phyloP scores from a whole-genome alignment of 2,888 invertebrate species.

The Hybos culiciformis region DNA sequence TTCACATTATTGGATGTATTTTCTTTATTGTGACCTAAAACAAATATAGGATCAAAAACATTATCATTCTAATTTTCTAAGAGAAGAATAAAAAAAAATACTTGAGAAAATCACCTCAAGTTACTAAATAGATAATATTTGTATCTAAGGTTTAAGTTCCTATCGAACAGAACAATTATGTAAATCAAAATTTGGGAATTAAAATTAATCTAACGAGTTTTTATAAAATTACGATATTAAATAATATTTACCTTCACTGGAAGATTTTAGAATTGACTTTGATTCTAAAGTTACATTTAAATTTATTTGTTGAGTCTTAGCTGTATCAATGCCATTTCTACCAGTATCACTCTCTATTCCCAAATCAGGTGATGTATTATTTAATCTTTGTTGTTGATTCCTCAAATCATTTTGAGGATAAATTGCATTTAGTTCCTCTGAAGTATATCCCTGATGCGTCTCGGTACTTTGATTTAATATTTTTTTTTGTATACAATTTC shows the following conservation, averaged over 20 bases:
- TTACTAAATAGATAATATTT: too few relatives aligned
- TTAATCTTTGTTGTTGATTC: constrained; percentile 21
- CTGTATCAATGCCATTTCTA: constrained; percentile 44
- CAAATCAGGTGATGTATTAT: constrained; percentile 64
- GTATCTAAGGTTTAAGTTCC: too few relatives aligned
- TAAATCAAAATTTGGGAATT: too few relatives aligned
- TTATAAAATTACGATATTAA: too few relatives aligned
- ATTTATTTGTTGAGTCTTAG: constrained; percentile 14
- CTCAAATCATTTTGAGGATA: constrained; percentile 4
- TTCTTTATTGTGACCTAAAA: background rate
- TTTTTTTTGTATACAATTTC: constrained; percentile 31
- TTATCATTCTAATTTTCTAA: background rate
- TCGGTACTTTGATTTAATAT: constrained; percentile 27
- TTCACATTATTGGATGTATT: background rate
- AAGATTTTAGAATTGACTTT: constrained; percentile 1
- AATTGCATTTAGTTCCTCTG: constrained; percentile 31
- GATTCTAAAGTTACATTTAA: constrained; percentile 5
- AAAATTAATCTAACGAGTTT: too few relatives aligned
- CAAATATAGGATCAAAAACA: background rate
- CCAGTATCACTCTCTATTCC: constrained; percentile 76
- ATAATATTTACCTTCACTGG: background rate
- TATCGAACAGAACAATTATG: too few relatives aligned
- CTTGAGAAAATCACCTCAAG: too few relatives aligned
- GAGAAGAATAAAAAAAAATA: too few relatives aligned
- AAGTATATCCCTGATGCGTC: constrained; percentile 36